Evolutionary conservation across 2,797 vertebrate species (phyloP).

Genomic region (Carapus acus): DNA sequence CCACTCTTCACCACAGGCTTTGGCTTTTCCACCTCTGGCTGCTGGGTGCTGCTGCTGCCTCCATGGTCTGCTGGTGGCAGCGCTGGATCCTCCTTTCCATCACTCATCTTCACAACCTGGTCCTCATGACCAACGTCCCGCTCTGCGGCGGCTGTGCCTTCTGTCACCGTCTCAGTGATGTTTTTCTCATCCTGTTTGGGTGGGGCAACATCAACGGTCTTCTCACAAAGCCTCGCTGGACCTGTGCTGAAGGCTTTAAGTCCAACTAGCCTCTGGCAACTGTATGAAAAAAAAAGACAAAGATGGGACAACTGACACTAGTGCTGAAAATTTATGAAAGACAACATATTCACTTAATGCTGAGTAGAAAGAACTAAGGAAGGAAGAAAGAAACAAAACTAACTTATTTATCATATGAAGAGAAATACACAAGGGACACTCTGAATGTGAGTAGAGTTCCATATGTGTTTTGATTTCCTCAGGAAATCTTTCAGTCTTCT

Average conservation of each 20-base stretch:
- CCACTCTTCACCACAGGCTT: conserved; percentile 24
- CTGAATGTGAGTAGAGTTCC: too few relatives aligned
- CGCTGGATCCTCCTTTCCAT: conserved; percentile 10
- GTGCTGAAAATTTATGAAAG: background rate
- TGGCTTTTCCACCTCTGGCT: background rate
- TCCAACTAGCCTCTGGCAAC: conserved; percentile 27
- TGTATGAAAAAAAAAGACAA: conserved; percentile 39
- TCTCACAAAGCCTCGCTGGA: conserved; percentile 46
- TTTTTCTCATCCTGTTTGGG: conserved; percentile 24
- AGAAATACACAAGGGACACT: too few relatives aligned
- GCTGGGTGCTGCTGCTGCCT: background rate
- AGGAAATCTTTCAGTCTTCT: too few relatives aligned
- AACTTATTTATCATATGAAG: too few relatives aligned
- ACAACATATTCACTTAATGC: too few relatives aligned
- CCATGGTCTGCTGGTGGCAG: conserved; percentile 23
- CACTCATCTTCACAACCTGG: background rate
- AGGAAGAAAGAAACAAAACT: too few relatives aligned
- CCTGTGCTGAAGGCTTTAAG: conserved; percentile 50
- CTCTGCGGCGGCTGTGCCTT: conserved; percentile 2
- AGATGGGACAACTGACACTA: too few relatives aligned
- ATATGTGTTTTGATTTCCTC: too few relatives aligned
- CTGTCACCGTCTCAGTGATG: conserved; percentile 7
- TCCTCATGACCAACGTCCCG: conserved; percentile 18
- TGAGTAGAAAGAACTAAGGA: too few relatives aligned
- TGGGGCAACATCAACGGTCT: conserved; percentile 26